Conservation (phyloP, 2,888 invertebrate species). For the Oeneis ivallda region DNA sequence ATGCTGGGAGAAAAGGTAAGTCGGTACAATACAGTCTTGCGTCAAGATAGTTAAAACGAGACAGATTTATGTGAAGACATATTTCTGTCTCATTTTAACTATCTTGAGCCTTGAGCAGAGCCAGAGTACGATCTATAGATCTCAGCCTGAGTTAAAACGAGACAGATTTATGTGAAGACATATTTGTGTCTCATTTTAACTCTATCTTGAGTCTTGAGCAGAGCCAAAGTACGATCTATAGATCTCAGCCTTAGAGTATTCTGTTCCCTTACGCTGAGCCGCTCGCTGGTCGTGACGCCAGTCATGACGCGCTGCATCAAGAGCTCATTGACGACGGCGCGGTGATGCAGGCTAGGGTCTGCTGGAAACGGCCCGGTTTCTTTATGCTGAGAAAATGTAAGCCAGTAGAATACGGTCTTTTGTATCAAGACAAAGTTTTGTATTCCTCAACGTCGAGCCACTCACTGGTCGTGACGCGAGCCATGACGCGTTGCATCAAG, state of each 20-base stretch:
- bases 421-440: constrained; percentile 58
- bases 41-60: too few relatives aligned
- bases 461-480: constrained; percentile 86
- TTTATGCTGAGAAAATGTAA: constrained; percentile 79
- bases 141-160: too few relatives aligned
- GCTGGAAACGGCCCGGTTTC: constrained; percentile 95
- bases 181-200: too few relatives aligned
- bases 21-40: constrained; percentile 68
- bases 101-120: too few relatives aligned
- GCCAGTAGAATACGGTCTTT: constrained; percentile 70
- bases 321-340: constrained; percentile 88
- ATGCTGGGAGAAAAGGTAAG: constrained; percentile 69
- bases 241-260: too few relatives aligned
- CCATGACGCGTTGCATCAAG: constrained; percentile 78
- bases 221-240: too few relatives aligned
- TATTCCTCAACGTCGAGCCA: constrained; percentile 92
- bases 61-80: too few relatives aligned
- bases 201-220: too few relatives aligned
- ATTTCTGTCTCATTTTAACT: too few relatives aligned
- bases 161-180: too few relatives aligned
- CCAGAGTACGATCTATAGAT: too few relatives aligned
- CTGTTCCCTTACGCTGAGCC: constrained; percentile 93
- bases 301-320: constrained; percentile 77
- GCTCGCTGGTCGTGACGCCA: constrained; percentile 86
- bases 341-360: constrained; percentile 92